These are phyloP conservation scores for Anorthoa munda DNA, from an alignment of 2,888 invertebrate genomes.

Conservation along the genomic window DNA sequence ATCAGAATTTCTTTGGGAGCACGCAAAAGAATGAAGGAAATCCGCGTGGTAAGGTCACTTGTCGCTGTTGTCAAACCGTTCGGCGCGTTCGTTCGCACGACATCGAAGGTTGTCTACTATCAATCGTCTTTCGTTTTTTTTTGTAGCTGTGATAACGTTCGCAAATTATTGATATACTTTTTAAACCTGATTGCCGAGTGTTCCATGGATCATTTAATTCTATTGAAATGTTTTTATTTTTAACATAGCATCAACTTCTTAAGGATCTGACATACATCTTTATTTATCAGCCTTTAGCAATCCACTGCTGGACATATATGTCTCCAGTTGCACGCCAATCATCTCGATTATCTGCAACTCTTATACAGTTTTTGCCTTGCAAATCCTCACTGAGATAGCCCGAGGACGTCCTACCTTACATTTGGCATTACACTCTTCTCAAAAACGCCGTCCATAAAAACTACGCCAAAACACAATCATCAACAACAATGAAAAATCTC, in stretches of 20 bases:
- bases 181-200: neutral
- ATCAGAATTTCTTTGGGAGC: slow-evolving; percentile 27
- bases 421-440: neutral
- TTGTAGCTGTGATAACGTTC: slow-evolving; percentile 35
- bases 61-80: slow-evolving; percentile 21
- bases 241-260: neutral
- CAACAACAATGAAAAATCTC: neutral
- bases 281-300: neutral
- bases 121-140: slow-evolving; percentile 26
- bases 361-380: neutral
- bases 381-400: neutral
- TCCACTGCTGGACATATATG: neutral
- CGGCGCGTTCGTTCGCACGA: slow-evolving; percentile 16
- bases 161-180: neutral
- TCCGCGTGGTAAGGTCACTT: slow-evolving; percentile 58
- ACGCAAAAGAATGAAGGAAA: slow-evolving; percentile 54
- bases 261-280: neutral
- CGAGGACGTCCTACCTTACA: neutral
- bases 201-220: neutral
- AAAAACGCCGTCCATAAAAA: too few relatives aligned
- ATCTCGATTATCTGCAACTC: neutral
- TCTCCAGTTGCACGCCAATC: neutral
- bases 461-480: neutral
- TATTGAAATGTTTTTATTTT: neutral
- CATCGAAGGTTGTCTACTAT: slow-evolving; percentile 55